A percentile compares a stretch with the other conserved stretches of the same genome.
These are phyloP conservation scores for Lepidurus packardi DNA, from an alignment of 1,140 invertebrate genomes.

Conservation along the genomic window DNA sequence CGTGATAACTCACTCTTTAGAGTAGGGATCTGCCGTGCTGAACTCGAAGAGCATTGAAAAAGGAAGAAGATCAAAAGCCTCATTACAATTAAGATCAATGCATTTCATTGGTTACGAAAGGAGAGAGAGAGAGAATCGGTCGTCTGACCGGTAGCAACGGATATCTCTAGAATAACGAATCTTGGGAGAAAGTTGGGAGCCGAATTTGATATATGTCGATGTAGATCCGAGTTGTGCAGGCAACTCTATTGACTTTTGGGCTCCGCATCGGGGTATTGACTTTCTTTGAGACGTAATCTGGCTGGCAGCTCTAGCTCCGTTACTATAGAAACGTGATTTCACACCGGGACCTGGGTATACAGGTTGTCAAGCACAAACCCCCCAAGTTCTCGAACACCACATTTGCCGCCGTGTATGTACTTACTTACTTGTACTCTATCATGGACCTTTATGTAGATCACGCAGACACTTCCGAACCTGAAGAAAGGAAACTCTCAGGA, in stretches of 20 bases:
- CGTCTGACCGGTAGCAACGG: not conserved
- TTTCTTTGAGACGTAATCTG: conserved; percentile 21
- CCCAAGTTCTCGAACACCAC: not conserved
- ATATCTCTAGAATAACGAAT: too few species aligned
- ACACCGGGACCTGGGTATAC: conserved; percentile 1
- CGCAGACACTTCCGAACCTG: not conserved
- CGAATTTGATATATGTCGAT: not conserved
- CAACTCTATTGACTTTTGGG: not conserved
- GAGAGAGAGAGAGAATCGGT: not conserved
- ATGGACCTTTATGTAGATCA: not conserved
- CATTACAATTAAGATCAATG: too few species aligned
- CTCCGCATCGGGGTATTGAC: conserved; percentile 4
- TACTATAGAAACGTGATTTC: conserved; percentile 15
- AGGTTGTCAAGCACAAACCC: not conserved
- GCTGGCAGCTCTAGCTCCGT: conserved; percentile 20
- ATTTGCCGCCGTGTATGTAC: not conserved
- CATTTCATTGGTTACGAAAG: not conserved
- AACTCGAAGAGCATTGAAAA: too few species aligned
- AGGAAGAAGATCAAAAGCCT: too few species aligned
- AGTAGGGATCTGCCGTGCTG: too few species aligned
- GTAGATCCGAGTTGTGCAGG: not conserved
- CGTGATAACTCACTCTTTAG: too few species aligned
- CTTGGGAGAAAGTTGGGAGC: not conserved
- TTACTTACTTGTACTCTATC: not conserved
- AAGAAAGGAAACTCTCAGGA: not conserved